Conservation (phyloP, 1,140 invertebrate species). For the Ostrea edulis region DNA sequence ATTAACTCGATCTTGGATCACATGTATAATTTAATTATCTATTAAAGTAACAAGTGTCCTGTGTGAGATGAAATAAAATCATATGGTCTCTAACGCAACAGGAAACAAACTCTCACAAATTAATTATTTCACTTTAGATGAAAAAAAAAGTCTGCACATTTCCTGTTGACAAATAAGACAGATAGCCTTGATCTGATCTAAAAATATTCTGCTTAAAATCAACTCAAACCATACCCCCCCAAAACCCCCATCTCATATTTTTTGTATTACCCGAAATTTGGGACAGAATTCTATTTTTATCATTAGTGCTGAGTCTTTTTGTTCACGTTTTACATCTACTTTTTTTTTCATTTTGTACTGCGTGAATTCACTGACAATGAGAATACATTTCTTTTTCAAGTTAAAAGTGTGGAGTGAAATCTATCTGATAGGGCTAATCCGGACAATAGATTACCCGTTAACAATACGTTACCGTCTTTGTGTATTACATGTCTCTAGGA, state of each 20-base stretch:
- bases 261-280: not conserved
- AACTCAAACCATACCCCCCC: not conserved
- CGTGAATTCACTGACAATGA: not conserved
- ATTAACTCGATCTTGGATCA: constrained; percentile 13
- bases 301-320: not conserved
- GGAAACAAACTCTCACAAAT: constrained; percentile 14
- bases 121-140: constrained; percentile 26
- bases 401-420: too few relatives aligned
- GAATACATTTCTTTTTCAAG: not conserved
- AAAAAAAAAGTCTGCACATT: not conserved
- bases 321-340: not conserved
- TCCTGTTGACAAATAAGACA: constrained; percentile 27
- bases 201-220: not conserved
- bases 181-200: constrained; percentile 16
- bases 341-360: not conserved
- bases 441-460: not conserved
- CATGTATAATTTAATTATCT: constrained; percentile 32
- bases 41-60: constrained; percentile 32
- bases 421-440: not conserved
- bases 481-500: constrained; percentile 8
- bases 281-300: not conserved
- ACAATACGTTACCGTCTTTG: not conserved
- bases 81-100: constrained; percentile 13
- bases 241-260: not conserved
- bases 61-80: constrained; percentile 13